Percentiles rank a stretch among this genome's conserved stretches.
Conservation (phyloP, 2,113 vertebrate species). For the Ptyas mucosa region DNA sequence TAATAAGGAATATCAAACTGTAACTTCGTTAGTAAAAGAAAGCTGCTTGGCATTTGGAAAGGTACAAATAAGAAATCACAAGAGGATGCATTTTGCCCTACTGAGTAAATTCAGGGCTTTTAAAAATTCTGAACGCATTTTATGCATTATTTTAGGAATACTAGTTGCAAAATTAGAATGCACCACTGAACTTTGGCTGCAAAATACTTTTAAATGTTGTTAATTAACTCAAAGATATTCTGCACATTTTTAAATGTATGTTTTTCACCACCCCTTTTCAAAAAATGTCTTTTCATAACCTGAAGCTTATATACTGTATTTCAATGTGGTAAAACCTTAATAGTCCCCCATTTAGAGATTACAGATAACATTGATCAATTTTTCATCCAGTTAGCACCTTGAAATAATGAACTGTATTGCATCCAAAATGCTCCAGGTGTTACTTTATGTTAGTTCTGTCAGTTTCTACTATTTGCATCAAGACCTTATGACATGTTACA, state of each 20-base stretch:
- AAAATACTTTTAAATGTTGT: background rate
- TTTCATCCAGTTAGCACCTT: background rate
- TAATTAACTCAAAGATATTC: background rate
- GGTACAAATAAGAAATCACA: slow-evolving; percentile 12
- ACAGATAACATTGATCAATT: background rate
- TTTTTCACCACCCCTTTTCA: background rate
- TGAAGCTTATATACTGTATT: background rate
- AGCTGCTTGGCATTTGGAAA: background rate
- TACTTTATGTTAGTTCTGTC: background rate
- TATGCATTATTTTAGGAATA: background rate
- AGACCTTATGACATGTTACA: background rate
- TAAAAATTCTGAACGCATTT: slow-evolving; percentile 19
- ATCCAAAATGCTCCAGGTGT: background rate
- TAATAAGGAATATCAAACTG: background rate
- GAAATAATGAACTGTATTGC: background rate
- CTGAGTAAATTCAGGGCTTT: slow-evolving; percentile 14
- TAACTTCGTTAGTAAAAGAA: slow-evolving; percentile 2
- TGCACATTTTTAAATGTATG: background rate
- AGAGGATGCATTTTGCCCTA: background rate
- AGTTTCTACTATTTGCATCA: background rate
- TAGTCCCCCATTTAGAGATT: background rate
- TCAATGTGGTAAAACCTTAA: background rate
- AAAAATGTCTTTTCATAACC: background rate
- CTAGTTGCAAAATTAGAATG: slow-evolving; percentile 7
- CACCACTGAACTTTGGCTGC: background rate